phyloP scores from a whole-genome alignment of 30 jellyfish, hydroid and myxozoan species.

The Pelagia noctiluca region DNA sequence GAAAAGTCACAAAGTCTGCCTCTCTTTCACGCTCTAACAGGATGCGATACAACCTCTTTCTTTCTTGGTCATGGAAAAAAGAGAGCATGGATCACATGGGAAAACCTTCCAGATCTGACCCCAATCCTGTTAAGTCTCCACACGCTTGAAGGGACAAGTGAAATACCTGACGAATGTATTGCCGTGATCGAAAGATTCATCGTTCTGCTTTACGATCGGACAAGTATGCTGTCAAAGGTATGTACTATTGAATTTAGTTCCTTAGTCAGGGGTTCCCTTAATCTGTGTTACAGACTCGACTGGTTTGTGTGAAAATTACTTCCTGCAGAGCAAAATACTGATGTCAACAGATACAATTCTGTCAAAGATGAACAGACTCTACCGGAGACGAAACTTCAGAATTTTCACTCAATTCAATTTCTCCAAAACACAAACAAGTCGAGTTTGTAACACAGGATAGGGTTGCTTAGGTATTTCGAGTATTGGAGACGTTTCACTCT shows the following conservation, averaged over 20 bases:
- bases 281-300: slow-evolving; percentile 6
- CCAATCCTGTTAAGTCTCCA: slow-evolving; percentile 11
- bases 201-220: slow-evolving; percentile 44
- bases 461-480: too few species aligned
- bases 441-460: too few species aligned
- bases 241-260: slow-evolving; percentile 10
- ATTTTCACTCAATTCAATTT: too few species aligned
- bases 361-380: too few species aligned
- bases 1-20: background rate
- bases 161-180: slow-evolving; percentile 12
- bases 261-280: background rate
- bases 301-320: slow-evolving; percentile 2
- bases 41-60: slow-evolving; percentile 57
- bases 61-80: slow-evolving; percentile 41
- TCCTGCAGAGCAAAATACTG: too few species aligned
- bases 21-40: slow-evolving; percentile 60
- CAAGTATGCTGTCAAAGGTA: slow-evolving; percentile 41
- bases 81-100: slow-evolving; percentile 60
- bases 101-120: slow-evolving; percentile 30
- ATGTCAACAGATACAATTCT: too few species aligned
- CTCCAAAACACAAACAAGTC: too few species aligned
- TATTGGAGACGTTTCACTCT: too few species aligned
- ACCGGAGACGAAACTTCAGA: too few species aligned
- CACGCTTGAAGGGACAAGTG: slow-evolving; percentile 14
- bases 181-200: slow-evolving; percentile 32